Evolutionary conservation across 2,888 invertebrate species (phyloP), one percentile per base, ranked within the genome.

Genomic region (Tachina fera): DNA sequence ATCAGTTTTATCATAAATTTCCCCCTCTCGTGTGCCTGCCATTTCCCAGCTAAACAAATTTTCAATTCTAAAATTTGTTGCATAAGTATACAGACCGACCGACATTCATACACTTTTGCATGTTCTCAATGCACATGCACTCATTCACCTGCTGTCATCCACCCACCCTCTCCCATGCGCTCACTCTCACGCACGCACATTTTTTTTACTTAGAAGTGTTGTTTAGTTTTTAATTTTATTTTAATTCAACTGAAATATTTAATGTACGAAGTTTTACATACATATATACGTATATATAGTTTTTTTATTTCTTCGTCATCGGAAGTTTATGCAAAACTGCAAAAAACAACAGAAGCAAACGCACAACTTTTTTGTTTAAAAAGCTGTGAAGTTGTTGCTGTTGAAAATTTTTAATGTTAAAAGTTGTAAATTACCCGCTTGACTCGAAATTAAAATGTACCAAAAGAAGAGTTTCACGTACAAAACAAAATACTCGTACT

Each of bases 391-490:
- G 70, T 75, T 84, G 61, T 58, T 77, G 61, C 76, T 63, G 84
- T 60, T 79, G 68, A 71, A 79, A 76, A 72, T 77, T 81, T 41
- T 71, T 61, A 22, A 84, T 80, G 84, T 72, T 80, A 41, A 84
- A 84, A 81, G 80, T 80, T 84, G 84, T 84, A 84, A 84, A 84
- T 84, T 84, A 84, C 84, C 84, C 84, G 84, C 81, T 81, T 84
- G 84, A 84, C 77, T 84, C 84, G 49, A 81, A 81, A 84, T 81
- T 84, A 81, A 84, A 84, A 84, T 81, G 77, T 74, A 84, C 63
- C 81, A 56, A 53, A 71, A 58, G 60, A 75, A 63, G 65, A 80
- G 11, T 51, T 67, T 74, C 56, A 75, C 56, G 70, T 51, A 49
- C 39, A 83, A 67, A 68, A 58, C 68, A 74, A 65, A 71, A 31